Conservation (phyloP, 2,888 invertebrate species). For the Lydus trimaculatus region DNA sequence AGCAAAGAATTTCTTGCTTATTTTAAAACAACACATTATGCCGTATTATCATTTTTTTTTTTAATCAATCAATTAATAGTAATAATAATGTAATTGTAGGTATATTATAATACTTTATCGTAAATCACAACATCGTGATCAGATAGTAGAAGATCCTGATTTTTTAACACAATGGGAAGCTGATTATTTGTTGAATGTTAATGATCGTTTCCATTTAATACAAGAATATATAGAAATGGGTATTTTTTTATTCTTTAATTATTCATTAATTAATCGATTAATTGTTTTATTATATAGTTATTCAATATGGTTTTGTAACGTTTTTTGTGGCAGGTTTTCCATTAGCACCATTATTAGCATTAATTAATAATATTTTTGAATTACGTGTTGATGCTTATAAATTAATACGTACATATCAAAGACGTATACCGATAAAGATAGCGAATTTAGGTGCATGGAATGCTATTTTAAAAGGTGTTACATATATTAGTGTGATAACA, state of each 20-base stretch:
- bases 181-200: slow-evolving; percentile 52
- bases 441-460: slow-evolving; percentile 47
- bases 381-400: slow-evolving; percentile 55
- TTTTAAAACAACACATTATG: slow-evolving; percentile 11
- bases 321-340: slow-evolving; percentile 72
- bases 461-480: slow-evolving; percentile 44
- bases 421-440: slow-evolving; percentile 42
- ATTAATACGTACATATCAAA: slow-evolving; percentile 37
- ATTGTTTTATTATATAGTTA: slow-evolving; percentile 56
- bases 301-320: slow-evolving; percentile 71
- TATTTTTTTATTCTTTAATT: slow-evolving; percentile 27
- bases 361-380: slow-evolving; percentile 69
- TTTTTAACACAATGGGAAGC: slow-evolving; percentile 51
- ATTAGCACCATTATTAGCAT: slow-evolving; percentile 68
- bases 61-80: not conserved
- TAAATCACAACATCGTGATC: not conserved
- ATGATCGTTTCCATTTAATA: slow-evolving; percentile 50
- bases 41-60: slow-evolving; percentile 24
- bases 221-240: slow-evolving; percentile 55
- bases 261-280: slow-evolving; percentile 16
- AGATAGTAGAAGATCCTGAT: not conserved
- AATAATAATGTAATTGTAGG: not conserved
- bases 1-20: slow-evolving; percentile 57
- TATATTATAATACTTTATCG: not conserved
- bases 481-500: slow-evolving; percentile 42